Base-by-base conservation (phyloP, 2,888 invertebrate genomes). In the Torymus texanus region DNA sequence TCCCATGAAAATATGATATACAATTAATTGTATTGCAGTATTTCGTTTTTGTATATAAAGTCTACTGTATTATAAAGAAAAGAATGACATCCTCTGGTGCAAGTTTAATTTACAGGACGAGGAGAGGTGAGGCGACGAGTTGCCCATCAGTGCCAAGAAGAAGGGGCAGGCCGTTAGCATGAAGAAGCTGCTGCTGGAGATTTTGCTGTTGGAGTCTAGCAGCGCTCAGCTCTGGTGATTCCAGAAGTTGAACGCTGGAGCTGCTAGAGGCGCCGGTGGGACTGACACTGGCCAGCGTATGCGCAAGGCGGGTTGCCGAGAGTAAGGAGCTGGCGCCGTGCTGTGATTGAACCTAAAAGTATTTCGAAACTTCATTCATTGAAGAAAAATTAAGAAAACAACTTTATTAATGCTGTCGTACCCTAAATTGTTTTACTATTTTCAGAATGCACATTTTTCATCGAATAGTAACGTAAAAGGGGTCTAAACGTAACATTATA, bases 191-290 rank as follows among this genome's bases (percentile, higher is more conserved):
- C 65, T 70, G 74, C 18, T 1, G 61, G 8, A 24, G 62, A 56
- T 24, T 67, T 1, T 76, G 71, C 50, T 81, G 81, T 21, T 78
- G 68, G 1, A 14, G 16, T 12, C 65, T 61, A 10, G 72, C 21
- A 5, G 75, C 74, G 77, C 29, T 66, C 29, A 76, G 41, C n/a
- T 78, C 74, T 2, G 74, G 71, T 1, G 75, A 75, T 14, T 75
- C 78, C 12, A 75, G 21, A 8, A 65, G 4, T 16, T 78, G 78
- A n/a, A 65, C 53, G 14, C 75, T 53, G 10, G 75, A 81, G 12
- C 53, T 78, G 50, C 68, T 73, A 56, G 75, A n/a, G 62, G 29
- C 81, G 56, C 75, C 83, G 65, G 74, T 72, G 13, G 29, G 72
- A 21, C 18, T 66, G 4, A 74, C 3, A 51, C 71, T 79, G 18